phyloP scores from a whole-genome alignment of 2,888 invertebrate species.

The Frankliniella intonsa region DNA sequence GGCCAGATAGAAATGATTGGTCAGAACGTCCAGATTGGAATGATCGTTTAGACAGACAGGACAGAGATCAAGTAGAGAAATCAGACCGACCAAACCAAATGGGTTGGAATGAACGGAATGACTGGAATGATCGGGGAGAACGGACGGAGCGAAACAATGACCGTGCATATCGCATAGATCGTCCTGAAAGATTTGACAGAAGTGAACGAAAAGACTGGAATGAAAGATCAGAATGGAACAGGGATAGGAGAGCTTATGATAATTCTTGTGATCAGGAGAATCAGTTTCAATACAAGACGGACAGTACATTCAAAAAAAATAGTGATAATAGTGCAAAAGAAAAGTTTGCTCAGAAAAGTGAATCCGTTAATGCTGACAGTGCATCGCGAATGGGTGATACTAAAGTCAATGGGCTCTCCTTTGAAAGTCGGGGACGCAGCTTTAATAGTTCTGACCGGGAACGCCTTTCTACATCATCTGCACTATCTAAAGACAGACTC shows the following conservation, averaged over 20 bases:
- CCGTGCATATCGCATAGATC: background rate
- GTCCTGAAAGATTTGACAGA: slow-evolving; percentile 9
- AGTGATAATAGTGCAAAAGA: slow-evolving; percentile 25
- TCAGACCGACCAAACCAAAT: slow-evolving; percentile 28
- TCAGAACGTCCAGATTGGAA: background rate
- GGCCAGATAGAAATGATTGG: slow-evolving; percentile 16
- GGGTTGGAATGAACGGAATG: background rate
- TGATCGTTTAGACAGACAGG: slow-evolving; percentile 23
- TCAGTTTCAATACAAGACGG: slow-evolving; percentile 15
- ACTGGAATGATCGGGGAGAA: slow-evolving; percentile 8
- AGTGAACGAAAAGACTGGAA: slow-evolving; percentile 23
- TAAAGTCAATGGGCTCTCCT: slow-evolving; percentile 15
- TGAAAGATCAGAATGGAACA: slow-evolving; percentile 6
- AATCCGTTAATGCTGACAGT: slow-evolving; percentile 7
- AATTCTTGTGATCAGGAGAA: slow-evolving; percentile 16
- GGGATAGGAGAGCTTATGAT: slow-evolving; percentile 6
- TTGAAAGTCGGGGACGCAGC: background rate
- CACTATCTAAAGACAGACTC: slow-evolving; percentile 3
- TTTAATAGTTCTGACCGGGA: background rate
- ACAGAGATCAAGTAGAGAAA: slow-evolving; percentile 23
- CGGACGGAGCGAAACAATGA: slow-evolving; percentile 3
- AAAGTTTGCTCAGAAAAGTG: slow-evolving; percentile 25
- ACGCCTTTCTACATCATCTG: background rate
- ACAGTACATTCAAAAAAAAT: slow-evolving; percentile 8
- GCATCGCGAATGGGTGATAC: background rate